These are phyloP conservation scores for Noctuana brunneofusca DNA, from an alignment of 2,888 invertebrate genomes.

Conservation along the genomic window DNA sequence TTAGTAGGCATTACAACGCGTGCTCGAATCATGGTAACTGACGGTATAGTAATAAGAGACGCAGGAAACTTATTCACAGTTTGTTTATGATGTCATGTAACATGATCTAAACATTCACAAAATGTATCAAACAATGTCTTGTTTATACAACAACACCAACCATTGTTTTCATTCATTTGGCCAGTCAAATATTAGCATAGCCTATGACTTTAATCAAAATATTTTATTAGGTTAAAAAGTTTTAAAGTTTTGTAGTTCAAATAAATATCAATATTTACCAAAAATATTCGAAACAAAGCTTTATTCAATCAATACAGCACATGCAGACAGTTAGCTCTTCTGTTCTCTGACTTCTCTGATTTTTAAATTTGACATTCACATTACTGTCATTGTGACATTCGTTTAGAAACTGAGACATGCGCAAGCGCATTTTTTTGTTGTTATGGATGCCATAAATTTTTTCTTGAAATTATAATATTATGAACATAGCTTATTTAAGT, in stretches of 20 bases:
- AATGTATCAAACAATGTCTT: conserved; percentile 59
- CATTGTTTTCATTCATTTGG: conserved; percentile 48
- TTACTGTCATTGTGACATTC: not conserved
- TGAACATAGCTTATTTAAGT: too few species aligned
- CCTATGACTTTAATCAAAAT: not conserved
- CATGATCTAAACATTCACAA: conserved; percentile 49
- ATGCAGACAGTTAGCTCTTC: too few species aligned
- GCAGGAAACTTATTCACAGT: conserved; percentile 58
- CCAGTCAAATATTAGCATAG: conserved; percentile 8
- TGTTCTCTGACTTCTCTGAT: too few species aligned
- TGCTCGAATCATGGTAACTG: conserved; percentile 48
- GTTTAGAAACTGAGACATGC: conserved; percentile 7
- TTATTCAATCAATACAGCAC: too few species aligned
- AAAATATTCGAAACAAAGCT: too few species aligned
- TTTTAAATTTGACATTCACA: not conserved
- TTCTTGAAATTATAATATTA: too few species aligned
- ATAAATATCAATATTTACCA: not conserved
- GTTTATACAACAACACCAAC: conserved; percentile 61
- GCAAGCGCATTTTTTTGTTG: not conserved
- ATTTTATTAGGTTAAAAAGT: not conserved
- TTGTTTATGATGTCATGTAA: conserved; percentile 61
- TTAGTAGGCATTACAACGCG: conserved; percentile 51
- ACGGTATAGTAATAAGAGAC: conserved; percentile 56
- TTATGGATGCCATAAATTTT: not conserved
- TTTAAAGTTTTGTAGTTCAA: not conserved